A percentile compares a stretch with the other conserved stretches of the same genome.
These are phyloP conservation scores for Rhinatrema bivittatum DNA, from an alignment of 2,797 vertebrate species.

Conservation along the genomic window DNA sequence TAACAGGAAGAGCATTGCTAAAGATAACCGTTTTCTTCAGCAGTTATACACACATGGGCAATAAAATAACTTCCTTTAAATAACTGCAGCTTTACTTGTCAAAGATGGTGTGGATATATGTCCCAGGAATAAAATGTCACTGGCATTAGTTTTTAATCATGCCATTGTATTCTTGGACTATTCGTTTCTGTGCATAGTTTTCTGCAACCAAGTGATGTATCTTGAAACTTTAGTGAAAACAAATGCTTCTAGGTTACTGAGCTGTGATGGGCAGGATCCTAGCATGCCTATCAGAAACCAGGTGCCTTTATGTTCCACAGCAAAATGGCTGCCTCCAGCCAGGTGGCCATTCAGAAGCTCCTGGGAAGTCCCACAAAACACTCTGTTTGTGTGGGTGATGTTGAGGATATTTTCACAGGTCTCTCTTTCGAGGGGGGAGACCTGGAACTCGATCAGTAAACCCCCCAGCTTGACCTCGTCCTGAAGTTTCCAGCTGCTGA, in stretches of 20 bases:
- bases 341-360: not conserved
- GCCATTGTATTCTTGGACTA: no score
- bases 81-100: no score
- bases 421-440: slow-evolving; percentile 50
- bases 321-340: slow-evolving; percentile 56
- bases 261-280: slow-evolving; percentile 22
- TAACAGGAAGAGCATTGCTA: no score
- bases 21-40: no score
- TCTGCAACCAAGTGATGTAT: slow-evolving; percentile 67
- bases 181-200: not conserved
- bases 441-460: not conserved
- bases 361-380: slow-evolving; percentile 65
- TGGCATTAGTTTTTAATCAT: no score
- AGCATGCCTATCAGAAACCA: slow-evolving; percentile 78
- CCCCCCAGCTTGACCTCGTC: not conserved
- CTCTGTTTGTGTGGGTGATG: slow-evolving; percentile 69
- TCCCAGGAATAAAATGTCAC: no score
- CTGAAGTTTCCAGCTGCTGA: slow-evolving; percentile 34
- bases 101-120: no score
- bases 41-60: no score
- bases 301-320: slow-evolving; percentile 57
- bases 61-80: no score
- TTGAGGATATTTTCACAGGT: slow-evolving; percentile 61
- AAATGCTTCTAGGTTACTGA: slow-evolving; percentile 28
- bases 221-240: slow-evolving; percentile 79